These are phyloP conservation scores for Allophyes oxyacanthae DNA, from an alignment of 2,888 invertebrate species.

Conservation along the genomic window DNA sequence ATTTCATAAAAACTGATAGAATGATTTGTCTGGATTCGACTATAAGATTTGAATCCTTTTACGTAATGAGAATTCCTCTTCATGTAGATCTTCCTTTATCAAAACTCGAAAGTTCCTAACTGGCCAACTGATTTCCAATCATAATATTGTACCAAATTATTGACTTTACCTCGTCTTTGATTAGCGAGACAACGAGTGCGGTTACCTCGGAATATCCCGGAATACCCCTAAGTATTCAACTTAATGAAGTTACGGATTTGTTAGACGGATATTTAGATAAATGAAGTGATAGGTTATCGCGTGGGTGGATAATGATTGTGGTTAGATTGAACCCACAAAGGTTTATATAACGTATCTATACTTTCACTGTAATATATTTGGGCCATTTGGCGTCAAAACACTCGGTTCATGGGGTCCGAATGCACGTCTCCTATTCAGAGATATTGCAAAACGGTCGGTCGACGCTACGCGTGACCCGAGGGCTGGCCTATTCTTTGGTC, in stretches of 20 bases:
- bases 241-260: slow-evolving; percentile 1
- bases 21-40: no score
- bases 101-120: slow-evolving; percentile 21
- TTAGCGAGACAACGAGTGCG: slow-evolving; percentile 23
- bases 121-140: slow-evolving; percentile 31
- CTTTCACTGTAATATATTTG: no score
- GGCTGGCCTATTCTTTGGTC: no score
- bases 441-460: no score
- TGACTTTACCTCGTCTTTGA: slow-evolving; percentile 30
- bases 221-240: background rate
- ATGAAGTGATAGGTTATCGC: slow-evolving; percentile 2
- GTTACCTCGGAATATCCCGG: background rate
- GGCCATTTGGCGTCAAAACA: no score
- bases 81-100: slow-evolving; percentile 29
- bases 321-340: background rate
- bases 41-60: no score
- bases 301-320: background rate
- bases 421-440: no score
- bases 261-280: background rate
- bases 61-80: background rate
- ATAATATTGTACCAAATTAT: slow-evolving; percentile 32
- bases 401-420: no score
- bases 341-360: background rate
- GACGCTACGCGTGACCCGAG: no score
- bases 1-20: no score